A percentile compares a stretch with the other conserved stretches of the same genome.
These are phyloP conservation scores for Doryteuthis pealeii DNA, from an alignment of 1,140 invertebrate species.

Conservation along the genomic window DNA sequence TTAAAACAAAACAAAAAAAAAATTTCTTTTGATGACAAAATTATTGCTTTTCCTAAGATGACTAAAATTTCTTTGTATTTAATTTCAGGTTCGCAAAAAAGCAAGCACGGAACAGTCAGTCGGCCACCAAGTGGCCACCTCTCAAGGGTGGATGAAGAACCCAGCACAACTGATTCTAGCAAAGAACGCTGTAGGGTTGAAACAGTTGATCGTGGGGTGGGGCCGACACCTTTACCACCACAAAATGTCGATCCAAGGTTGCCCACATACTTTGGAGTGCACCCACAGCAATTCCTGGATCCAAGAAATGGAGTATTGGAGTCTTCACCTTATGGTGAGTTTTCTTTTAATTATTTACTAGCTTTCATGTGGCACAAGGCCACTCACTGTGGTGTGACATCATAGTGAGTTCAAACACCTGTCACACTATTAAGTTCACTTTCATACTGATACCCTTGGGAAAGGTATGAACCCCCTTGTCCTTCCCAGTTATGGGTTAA, in stretches of 20 bases:
- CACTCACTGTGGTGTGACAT: background rate
- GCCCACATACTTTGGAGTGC: conserved; percentile 37
- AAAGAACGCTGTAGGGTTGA: conserved; percentile 30
- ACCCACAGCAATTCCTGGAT: conserved; percentile 29
- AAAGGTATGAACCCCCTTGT: too few species aligned
- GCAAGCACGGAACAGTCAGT: conserved; percentile 29
- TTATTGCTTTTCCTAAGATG: too few species aligned
- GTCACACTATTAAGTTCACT: too few species aligned
- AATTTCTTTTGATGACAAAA: too few species aligned
- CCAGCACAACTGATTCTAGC: conserved; percentile 27
- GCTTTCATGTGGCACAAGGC: conserved; percentile 7
- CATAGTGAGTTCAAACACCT: too few species aligned
- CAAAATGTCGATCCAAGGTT: conserved; percentile 31
- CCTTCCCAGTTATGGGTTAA: conserved; percentile 11
- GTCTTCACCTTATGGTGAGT: conserved; percentile 41
- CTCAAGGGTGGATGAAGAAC: conserved; percentile 47
- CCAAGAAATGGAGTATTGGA: conserved; percentile 50
- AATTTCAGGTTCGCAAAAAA: conserved; percentile 29
- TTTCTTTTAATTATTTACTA: conserved; percentile 5
- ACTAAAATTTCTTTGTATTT: background rate
- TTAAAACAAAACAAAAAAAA: too few species aligned
- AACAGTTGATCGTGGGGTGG: conserved; percentile 48
- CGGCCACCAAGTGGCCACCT: conserved; percentile 44
- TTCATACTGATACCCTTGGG: too few species aligned
- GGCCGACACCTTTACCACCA: conserved; percentile 47